Evolutionary conservation across 2,888 invertebrate genomes (phyloP).

Genomic region (Euspilapteryx auroguttella): DNA sequence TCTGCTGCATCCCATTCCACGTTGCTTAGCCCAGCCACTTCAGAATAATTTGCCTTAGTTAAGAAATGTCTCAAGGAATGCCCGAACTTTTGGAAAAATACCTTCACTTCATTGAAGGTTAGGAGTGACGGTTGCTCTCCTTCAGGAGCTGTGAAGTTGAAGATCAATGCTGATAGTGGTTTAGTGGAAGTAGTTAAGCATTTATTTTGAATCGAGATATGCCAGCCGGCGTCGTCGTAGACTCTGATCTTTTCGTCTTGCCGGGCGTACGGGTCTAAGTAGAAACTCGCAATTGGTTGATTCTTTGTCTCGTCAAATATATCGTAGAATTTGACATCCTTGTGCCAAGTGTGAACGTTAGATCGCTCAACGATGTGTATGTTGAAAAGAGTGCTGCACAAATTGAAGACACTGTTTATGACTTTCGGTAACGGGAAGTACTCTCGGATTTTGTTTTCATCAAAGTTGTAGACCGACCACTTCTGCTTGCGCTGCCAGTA

Average conservation of each 20-base stretch:
- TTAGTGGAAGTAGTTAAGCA: conserved; percentile 65
- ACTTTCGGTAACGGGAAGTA: conserved; percentile 85
- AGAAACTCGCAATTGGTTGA: conserved; percentile 78
- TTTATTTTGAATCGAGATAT: conserved; percentile 75
- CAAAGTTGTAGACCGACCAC: conserved; percentile 64
- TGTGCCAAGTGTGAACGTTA: conserved; percentile 78
- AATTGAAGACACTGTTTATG: conserved; percentile 73
- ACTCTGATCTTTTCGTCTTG: conserved; percentile 65
- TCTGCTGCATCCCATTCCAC: conserved; percentile 94
- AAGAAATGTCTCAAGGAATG: conserved; percentile 84
- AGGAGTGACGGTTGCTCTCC: conserved; percentile 70
- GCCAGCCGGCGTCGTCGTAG: conserved; percentile 70
- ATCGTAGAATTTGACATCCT: conserved; percentile 81
- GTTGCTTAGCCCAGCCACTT: conserved; percentile 82
- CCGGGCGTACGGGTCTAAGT: conserved; percentile 79
- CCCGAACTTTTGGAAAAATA: conserved; percentile 85
- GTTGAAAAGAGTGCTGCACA: conserved; percentile 78
- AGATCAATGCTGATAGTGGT: conserved; percentile 81
- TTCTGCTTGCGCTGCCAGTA: conserved; percentile 85
- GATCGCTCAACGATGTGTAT: conserved; percentile 70
- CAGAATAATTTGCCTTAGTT: conserved; percentile 78
- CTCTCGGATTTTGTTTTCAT: conserved; percentile 72
- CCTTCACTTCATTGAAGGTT: conserved; percentile 73
- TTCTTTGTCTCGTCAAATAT: conserved; percentile 70
- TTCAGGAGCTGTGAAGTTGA: conserved; percentile 74